Base-by-base conservation (phyloP, 2,113 vertebrate species). In the Limanda limanda region DNA sequence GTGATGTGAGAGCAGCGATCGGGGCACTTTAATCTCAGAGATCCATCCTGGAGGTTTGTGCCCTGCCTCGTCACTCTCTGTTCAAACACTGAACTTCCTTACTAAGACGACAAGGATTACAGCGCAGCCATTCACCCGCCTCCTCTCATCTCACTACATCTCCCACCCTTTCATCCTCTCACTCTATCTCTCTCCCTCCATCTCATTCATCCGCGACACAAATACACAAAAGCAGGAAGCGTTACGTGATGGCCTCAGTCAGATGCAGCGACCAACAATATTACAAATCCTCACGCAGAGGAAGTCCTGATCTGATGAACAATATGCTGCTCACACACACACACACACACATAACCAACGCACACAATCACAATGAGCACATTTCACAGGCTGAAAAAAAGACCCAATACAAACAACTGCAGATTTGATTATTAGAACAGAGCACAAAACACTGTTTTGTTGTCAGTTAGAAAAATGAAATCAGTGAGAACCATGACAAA, bases 1-100 rank as follows among this genome's bases (percentile, higher is more conserved):
- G 90, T 83, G 90, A 89, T 91, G 88, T 80, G 91, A 86, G 83
- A 77, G 83, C 83, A 88, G 64, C 14, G 37, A 89, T 91, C 65
- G 82, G 86, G 87, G 63, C 83, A 80, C 90, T 93, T 91, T 91
- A 92, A 92, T 93, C 91, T 91, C 79, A 71, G 58, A 81, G 85
- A 92, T 88, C 82, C 86, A 89, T 90, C 31, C 31, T 31, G 31
- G 31, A 31, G 31, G 31, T 31, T 31, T 31, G 31, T 31, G 31
- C 31, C 31, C 31, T 31, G 31, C 31, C 31, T 31, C 31, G 31
- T 31, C 31, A 31, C 31, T 31, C 31, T 85, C 85, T 90, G 90
- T 91, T 93, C 88, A 93, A 91, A 91, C 90, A 90, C 83, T 78
- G 74, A 85, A 89, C 85, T 83, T 91, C 88, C 83, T 73, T 3